Evolutionary conservation across 2,113 vertebrate species (phyloP).

Genomic region (Lophura nycthemera): DNA sequence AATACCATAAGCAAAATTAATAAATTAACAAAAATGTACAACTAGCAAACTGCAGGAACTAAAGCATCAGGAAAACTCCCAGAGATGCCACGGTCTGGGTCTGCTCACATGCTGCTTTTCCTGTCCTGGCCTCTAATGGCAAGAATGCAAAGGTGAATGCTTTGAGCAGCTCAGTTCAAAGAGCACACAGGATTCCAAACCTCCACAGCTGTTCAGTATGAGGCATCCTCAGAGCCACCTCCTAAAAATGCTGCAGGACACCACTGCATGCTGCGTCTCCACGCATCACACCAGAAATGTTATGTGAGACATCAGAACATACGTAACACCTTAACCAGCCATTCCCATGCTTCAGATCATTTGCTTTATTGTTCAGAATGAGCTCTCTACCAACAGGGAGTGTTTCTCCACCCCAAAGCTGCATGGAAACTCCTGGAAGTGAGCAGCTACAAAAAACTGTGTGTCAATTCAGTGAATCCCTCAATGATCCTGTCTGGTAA

Average conservation of each 20-base stretch:
- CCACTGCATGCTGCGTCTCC: background rate
- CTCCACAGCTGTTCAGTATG: background rate
- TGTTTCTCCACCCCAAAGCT: background rate
- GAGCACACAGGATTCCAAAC: background rate
- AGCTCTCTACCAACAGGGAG: background rate
- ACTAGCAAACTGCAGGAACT: background rate
- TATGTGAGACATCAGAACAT: background rate
- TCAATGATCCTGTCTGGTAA: background rate
- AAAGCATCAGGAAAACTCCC: background rate
- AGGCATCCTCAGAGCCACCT: background rate
- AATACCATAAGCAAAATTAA: background rate
- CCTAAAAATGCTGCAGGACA: background rate
- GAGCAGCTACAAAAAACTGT: background rate
- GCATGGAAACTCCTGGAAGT: background rate
- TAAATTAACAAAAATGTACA: background rate
- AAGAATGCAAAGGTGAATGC: no score
- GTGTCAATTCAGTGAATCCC: background rate
- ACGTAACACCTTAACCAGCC: background rate
- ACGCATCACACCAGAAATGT: background rate
- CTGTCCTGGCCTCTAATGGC: background rate
- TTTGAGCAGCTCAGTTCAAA: background rate
- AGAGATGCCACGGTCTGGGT: background rate
- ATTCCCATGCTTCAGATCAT: background rate
- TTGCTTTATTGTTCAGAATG: background rate
- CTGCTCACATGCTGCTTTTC: background rate